phyloP scores from a whole-genome alignment of 2,888 invertebrate species.

The Idaea biselata region DNA sequence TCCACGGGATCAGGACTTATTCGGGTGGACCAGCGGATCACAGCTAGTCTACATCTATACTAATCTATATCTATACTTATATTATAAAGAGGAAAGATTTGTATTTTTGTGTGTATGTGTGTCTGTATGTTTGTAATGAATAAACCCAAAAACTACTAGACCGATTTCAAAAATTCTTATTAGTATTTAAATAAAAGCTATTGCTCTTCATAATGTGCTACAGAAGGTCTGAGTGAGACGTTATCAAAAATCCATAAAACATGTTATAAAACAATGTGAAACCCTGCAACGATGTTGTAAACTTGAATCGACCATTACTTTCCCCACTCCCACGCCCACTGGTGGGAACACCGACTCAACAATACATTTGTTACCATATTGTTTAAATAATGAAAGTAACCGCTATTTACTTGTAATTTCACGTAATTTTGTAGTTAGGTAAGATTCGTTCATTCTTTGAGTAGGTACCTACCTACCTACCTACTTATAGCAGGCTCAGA shows the following conservation, averaged over 20 bases:
- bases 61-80: no score
- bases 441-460: neutral
- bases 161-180: no score
- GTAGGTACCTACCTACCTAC: neutral
- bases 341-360: conserved; percentile 38
- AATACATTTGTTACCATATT: conserved; percentile 43
- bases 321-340: conserved; percentile 26
- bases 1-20: no score
- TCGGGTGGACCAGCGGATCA: no score
- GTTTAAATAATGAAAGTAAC: conserved; percentile 72
- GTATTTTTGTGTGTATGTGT: no score
- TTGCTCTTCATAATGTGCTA: neutral
- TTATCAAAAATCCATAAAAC: neutral
- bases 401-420: conserved; percentile 43
- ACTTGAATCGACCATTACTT: conserved; percentile 28
- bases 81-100: no score
- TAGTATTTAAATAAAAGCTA: no score
- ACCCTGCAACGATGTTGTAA: conserved; percentile 28
- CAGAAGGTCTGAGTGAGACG: neutral
- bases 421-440: conserved; percentile 5
- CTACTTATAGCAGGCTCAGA: neutral
- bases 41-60: no score
- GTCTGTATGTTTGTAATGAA: no score
- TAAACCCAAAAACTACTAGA: no score
- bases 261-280: conserved; percentile 32